These are phyloP conservation scores for Zaprionus lineosus DNA, from an alignment of 2,888 invertebrate species.

Conservation along the genomic window DNA sequence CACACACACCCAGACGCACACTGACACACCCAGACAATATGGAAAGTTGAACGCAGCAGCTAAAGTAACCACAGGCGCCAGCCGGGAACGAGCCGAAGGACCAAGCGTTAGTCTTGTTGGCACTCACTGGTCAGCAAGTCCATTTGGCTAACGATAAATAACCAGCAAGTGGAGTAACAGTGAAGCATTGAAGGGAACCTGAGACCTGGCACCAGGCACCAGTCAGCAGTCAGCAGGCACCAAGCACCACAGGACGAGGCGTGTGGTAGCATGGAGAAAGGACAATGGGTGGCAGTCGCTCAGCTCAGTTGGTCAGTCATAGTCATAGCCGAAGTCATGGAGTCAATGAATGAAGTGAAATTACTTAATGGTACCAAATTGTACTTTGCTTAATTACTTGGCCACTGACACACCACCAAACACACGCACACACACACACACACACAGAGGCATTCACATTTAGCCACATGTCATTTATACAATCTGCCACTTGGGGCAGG, in stretches of 20 bases:
- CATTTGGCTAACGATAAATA: slow-evolving; percentile 76
- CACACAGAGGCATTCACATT: slow-evolving; percentile 12
- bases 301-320: slow-evolving; percentile 21
- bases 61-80: slow-evolving; percentile 25
- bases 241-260: background rate
- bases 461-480: slow-evolving; percentile 57
- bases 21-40: slow-evolving; percentile 26
- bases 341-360: slow-evolving; percentile 73
- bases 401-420: slow-evolving; percentile 59
- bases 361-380: slow-evolving; percentile 79
- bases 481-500: slow-evolving; percentile 3
- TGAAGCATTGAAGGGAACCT: too few relatives aligned
- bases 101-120: slow-evolving; percentile 25
- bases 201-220: too few relatives aligned
- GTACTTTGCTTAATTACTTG: slow-evolving; percentile 80
- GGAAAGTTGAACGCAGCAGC: slow-evolving; percentile 48
- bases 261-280: background rate
- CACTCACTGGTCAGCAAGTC: slow-evolving; percentile 54
- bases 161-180: slow-evolving; percentile 41
- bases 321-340: slow-evolving; percentile 34
- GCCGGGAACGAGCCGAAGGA: too few relatives aligned
- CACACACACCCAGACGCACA: too few relatives aligned
- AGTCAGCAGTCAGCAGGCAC: too few relatives aligned
- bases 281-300: background rate
- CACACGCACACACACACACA: slow-evolving; percentile 7